These are phyloP conservation scores for Lagorchestes hirsutus DNA, from an alignment of 2,797 vertebrate species.

Conservation along the genomic window DNA sequence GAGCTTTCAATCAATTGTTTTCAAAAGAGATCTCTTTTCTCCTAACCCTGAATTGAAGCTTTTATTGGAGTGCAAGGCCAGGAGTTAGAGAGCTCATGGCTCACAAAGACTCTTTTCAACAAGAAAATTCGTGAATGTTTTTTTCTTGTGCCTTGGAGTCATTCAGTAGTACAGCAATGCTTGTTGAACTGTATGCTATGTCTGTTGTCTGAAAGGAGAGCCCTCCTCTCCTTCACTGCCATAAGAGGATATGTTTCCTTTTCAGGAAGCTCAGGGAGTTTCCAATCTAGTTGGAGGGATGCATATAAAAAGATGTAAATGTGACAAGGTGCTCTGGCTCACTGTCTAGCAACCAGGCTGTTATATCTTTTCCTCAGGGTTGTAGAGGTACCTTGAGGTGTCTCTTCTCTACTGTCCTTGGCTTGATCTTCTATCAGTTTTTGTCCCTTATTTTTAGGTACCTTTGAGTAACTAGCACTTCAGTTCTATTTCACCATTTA, in stretches of 20 bases:
- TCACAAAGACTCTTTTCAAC: background rate
- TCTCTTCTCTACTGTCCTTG: background rate
- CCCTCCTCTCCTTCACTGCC: background rate
- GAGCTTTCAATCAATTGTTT: background rate
- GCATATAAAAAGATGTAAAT: background rate
- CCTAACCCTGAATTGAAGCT: background rate
- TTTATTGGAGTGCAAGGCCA: background rate
- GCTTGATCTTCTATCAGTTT: background rate
- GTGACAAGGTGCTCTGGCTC: background rate
- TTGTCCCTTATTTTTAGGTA: background rate
- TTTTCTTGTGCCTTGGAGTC: background rate
- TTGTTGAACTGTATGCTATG: background rate
- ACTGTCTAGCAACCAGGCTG: background rate
- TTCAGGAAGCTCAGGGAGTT: background rate
- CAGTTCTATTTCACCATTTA: background rate
- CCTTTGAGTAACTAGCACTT: background rate
- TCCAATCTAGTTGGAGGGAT: background rate
- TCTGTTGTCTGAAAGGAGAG: background rate
- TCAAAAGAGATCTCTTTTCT: background rate
- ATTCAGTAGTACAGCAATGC: background rate
- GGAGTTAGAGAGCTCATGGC: background rate
- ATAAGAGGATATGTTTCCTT: background rate
- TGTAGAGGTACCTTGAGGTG: background rate
- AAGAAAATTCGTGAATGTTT: background rate
- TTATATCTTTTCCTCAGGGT: background rate